Conservation (phyloP, 2,888 invertebrate species). For the Megamerina dolium region DNA sequence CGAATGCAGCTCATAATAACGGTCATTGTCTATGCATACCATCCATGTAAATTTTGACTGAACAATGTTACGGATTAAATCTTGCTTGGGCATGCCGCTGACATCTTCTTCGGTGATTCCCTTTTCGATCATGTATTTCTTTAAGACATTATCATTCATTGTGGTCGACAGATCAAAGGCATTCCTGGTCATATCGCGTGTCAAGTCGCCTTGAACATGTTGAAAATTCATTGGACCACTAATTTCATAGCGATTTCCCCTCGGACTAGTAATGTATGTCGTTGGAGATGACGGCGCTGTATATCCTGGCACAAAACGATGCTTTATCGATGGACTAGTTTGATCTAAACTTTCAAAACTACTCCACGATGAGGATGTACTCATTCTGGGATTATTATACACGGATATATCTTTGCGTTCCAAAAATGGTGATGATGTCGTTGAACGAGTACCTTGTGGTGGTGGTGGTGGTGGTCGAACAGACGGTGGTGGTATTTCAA, state of each 20-base stretch:
- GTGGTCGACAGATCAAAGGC: slow-evolving; percentile 34
- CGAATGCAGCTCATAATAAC: no score
- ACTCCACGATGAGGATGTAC: slow-evolving; percentile 26
- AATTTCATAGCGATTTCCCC: slow-evolving; percentile 36
- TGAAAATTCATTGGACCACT: slow-evolving; percentile 36
- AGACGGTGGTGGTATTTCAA: slow-evolving; percentile 25
- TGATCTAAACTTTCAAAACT: slow-evolving; percentile 27
- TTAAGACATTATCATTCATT: slow-evolving; percentile 34
- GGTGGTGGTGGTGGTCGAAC: slow-evolving; percentile 30
- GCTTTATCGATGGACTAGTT: slow-evolving; percentile 13
- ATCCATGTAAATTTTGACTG: slow-evolving; percentile 40
- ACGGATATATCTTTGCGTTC: slow-evolving; percentile 1
- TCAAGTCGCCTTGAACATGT: slow-evolving; percentile 38
- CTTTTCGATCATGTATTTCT: slow-evolving; percentile 40
- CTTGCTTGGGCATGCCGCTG: slow-evolving; percentile 30
- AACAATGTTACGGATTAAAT: slow-evolving; percentile 34
- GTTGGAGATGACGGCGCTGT: slow-evolving; percentile 28
- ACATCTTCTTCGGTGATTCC: slow-evolving; percentile 37
- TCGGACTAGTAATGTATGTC: slow-evolving; percentile 29
- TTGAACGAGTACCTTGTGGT: slow-evolving; percentile 11
- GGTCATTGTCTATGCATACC: slow-evolving; percentile 25
- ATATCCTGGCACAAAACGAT: slow-evolving; percentile 16
- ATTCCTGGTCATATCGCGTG: slow-evolving; percentile 38
- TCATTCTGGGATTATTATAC: slow-evolving; percentile 23
- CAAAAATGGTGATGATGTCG: neutral